Evolutionary conservation across 2,113 vertebrate genomes (phyloP).

Genomic region (Brachirus orientalis): DNA sequence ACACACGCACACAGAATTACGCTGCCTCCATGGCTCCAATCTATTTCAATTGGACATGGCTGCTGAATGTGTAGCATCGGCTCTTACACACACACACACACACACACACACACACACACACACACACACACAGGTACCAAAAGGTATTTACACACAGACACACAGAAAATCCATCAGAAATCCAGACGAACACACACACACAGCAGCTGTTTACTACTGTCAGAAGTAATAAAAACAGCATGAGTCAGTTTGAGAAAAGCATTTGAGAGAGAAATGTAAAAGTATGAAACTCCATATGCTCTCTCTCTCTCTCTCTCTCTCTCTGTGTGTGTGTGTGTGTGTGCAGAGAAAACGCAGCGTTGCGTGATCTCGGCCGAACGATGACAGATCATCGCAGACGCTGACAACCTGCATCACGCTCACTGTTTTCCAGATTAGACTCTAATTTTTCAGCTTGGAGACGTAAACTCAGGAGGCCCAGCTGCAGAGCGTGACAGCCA

Average conservation of each 20-base stretch:
- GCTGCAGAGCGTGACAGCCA: slow-evolving; percentile 29
- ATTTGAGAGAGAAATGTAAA: slow-evolving; percentile 69
- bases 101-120: slow-evolving; percentile 6
- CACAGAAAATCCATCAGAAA: background rate
- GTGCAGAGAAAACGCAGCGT: too few species aligned
- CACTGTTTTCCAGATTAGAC: slow-evolving; percentile 49
- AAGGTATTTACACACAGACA: background rate
- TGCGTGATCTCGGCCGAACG: slow-evolving; percentile 21
- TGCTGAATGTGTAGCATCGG: slow-evolving; percentile 48
- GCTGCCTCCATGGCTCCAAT: slow-evolving; percentile 63
- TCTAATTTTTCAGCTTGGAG: slow-evolving; percentile 48
- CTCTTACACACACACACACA: slow-evolving; percentile 56
- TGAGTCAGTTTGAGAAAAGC: slow-evolving; percentile 67
- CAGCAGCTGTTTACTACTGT: slow-evolving; percentile 74
- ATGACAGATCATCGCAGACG: slow-evolving; percentile 53
- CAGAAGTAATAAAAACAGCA: slow-evolving; percentile 72
- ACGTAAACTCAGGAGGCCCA: slow-evolving; percentile 23
- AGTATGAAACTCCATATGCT: slow-evolving; percentile 71
- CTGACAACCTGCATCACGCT: slow-evolving; percentile 61
- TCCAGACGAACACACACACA: background rate
- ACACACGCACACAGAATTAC: slow-evolving; percentile 44
- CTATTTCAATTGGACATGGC: slow-evolving; percentile 77
- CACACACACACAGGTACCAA: background rate
- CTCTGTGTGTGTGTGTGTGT: too few species aligned
- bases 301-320: slow-evolving; percentile 40